Base-by-base conservation (phyloP, 2,113 vertebrate genomes). In the Anseranas semipalmata region DNA sequence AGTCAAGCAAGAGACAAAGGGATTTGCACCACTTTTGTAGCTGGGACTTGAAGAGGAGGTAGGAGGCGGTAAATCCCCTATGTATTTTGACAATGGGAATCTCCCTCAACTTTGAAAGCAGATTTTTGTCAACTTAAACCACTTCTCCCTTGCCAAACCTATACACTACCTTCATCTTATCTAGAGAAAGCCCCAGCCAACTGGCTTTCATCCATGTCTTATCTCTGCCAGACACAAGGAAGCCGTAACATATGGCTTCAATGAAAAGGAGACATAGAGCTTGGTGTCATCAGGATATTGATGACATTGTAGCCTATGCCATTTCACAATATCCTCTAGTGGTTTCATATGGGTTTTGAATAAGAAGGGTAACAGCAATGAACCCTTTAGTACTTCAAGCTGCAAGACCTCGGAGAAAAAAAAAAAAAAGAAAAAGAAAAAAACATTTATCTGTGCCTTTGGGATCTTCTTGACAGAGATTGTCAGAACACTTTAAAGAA, bases 131-230 rank as follows among this genome's bases (percentile, higher is more conserved):
- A 89, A 94, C 86, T 90, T 43, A 60, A 71, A 95, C 89, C 37
- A 59, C 59, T 95, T 95, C 62, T 93, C 10, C n/a, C 37, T 95
- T 93, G 86, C 93, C 93, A 93, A 94, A 94, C 32, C 59, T 59
- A 21, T 95, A 79, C 20, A 71, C 92, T 94, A 96, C 90, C 94
- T 97, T 94, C 93, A 85, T 94, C 80, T 96, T 97, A 94, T 97
- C 94, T 93, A 77, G 83, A 85, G 70, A 95, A 92, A 95, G 58
- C 48, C 70, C 85, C 80, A 80, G 90, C 83, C 77, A 96, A 93
- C 87, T 96, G 93, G 95, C 96, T 97, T 97, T 96, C 86, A 91
- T 97, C 95, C 94, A 89, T 83, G 56, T 91, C 94, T 97, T 97
- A 96, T 97, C 94, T 95, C 90, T 96, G 96, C 94, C 93, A 96